Base-by-base conservation (phyloP, 2,797 vertebrate genomes). In the Sparus aurata region DNA sequence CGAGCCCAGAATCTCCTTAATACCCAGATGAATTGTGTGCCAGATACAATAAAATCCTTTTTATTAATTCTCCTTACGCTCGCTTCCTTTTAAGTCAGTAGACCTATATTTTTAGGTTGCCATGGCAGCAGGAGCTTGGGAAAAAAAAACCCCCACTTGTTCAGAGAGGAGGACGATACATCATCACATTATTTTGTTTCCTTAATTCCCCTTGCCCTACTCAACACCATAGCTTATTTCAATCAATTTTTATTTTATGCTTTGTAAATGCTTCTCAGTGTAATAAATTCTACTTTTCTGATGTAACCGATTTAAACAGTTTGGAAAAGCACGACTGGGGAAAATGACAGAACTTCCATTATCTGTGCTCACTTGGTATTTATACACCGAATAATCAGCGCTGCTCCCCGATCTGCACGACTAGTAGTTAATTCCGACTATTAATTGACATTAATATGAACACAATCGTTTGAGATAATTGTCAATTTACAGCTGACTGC, bases 91-190 rank as follows among this genome's bases (percentile, higher is more conserved):
- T 87, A 90, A 91, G 82, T 86, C 85, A 69, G 81, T 52, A 94
- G 94, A 94, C 94, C 94, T 94, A 94, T 94, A 95, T 95, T 94
- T 92, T 93, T 81, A 93, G 86, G 94, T 95, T 95, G 86, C 92
- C 90, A 95, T 95, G 91, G 94, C 83, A 95, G 93, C 93, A 83
- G 65, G 80, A 88, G 81, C 74, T 64, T 66, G 43, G 53, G 67
- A 84, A 79, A 87, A 73, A 88, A 86, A 89, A 74, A 85, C 64
- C 5, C 71, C 62, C n/a, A 57, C 64, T 82, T 74, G 75, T 85
- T 85, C 76, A 63, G 67, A 85, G 84, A 53, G 55, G 68, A 72
- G 62, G 73, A 78, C 53, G 34, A 91, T 86, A 79, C 79, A 92
- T 85, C 76, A 81, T 65, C 73, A 79, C 73, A 65, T 83, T 72